Evolutionary conservation across 92 coral and sea anemone species (phyloP), one percentile per base, ranked within the genome.

Genomic region (Montipora capitata): DNA sequence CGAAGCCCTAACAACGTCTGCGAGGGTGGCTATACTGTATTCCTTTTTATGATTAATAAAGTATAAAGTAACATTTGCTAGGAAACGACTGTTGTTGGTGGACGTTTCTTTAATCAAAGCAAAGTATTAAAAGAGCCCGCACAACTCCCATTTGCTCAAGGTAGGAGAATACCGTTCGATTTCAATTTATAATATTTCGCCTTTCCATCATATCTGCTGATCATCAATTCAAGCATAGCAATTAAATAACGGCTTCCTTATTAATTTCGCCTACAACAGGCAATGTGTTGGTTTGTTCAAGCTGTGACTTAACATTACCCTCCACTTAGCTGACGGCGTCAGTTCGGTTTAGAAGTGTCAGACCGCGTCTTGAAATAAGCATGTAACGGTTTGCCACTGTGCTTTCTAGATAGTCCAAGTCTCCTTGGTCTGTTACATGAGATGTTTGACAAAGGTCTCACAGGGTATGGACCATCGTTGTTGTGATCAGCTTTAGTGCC

Each of bases 341-440:
- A 59, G 80, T 44, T 27, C 15, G 49, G 45, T 74, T 72, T 61
- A 48, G 20, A 8, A 10, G 35, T 39, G 38, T 56, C 18, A 58
- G 68, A 20, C 72, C 67, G 10, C 68, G 59, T 83, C 44, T 43
- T 83, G 10, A 83, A 45, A 39, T 61, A 41, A 12, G 88, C 71
- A 63, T 83, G 88, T n/a, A 83, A 61, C 10, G 63, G 71, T 59
- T 83, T 72, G 18, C 74, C 73, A 40, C 74, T 48, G 63, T 68
- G 82, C 80, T 83, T 93, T 83, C 93, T 89, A 18, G 99, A 95
- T 65, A 96, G 80, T 54, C 99, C 99, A 74, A 95, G 82, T 68
- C 99, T 91, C 17, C 87, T 62, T 12, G 95, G 93, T 67, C 98
- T 95, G n/a, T 75, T 84, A 67, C 82, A 67, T 40, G 90, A 67